Percentiles rank a stretch among this genome's conserved stretches.
Evolutionary conservation across 2,888 invertebrate genomes (phyloP).

Genomic region (Hypolimnas misippus): DNA sequence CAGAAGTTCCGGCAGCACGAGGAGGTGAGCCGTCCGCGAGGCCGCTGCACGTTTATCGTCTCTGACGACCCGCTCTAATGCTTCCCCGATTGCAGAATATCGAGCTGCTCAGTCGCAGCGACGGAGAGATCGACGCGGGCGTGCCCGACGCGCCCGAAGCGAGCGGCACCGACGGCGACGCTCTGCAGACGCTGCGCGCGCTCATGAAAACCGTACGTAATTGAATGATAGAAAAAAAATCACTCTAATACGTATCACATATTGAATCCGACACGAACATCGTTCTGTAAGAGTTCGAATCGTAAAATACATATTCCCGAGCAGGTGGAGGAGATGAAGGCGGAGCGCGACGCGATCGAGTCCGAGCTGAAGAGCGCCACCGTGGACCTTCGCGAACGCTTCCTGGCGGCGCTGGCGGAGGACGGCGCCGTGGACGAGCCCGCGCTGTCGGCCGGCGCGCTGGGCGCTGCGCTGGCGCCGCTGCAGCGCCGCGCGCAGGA

Average conservation of each 20-base stretch:
- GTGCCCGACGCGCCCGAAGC: conserved; percentile 87
- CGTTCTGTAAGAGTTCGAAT: too few species aligned
- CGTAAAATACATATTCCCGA: too few species aligned
- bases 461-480: conserved; percentile 89
- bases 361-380: conserved; percentile 87
- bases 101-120: conserved; percentile 90
- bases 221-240: too few species aligned
- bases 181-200: conserved; percentile 87
- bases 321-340: conserved; percentile 91
- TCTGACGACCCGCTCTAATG: neutral
- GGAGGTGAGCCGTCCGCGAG: conserved; percentile 53
- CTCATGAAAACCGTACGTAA: conserved; percentile 63
- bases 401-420: conserved; percentile 92
- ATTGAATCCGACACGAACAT: too few species aligned
- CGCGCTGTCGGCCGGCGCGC: conserved; percentile 93
- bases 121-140: conserved; percentile 87
- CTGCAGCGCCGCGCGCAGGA: conserved; percentile 91
- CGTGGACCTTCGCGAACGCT: conserved; percentile 92
- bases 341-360: conserved; percentile 92
- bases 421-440: conserved; percentile 93
- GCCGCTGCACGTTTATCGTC: neutral
- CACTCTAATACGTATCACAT: too few species aligned
- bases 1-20: conserved; percentile 93
- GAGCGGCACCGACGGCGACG: conserved; percentile 80
- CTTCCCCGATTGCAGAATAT: conserved; percentile 83